Conservation (phyloP, 2,888 invertebrate species). For the Callyntrura sp. region DNA sequence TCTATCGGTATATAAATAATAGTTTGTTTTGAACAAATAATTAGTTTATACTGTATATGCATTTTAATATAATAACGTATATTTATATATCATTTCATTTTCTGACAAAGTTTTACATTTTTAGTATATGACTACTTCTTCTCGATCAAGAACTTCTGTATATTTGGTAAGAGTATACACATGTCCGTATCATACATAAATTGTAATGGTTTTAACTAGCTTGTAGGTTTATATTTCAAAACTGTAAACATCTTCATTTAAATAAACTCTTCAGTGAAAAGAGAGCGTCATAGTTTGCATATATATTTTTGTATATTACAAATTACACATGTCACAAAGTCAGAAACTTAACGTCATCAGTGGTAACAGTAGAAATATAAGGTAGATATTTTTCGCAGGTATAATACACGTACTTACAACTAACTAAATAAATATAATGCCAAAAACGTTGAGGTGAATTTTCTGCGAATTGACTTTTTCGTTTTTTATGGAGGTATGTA, state of each 20-base stretch:
- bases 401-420: too few relatives aligned
- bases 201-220: not conserved
- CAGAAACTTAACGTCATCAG: not conserved
- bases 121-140: constrained; percentile 25
- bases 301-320: constrained; percentile 18
- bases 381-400: not conserved
- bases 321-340: constrained; percentile 23
- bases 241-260: not conserved
- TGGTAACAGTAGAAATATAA: not conserved
- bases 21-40: constrained; percentile 29
- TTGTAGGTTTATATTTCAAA: not conserved
- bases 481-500: too few relatives aligned
- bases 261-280: constrained; percentile 36
- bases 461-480: not conserved
- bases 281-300: constrained; percentile 32
- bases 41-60: constrained; percentile 1
- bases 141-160: not conserved
- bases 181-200: not conserved
- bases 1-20: constrained; percentile 25
- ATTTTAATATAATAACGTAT: constrained; percentile 1
- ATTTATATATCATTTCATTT: not conserved
- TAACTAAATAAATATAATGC: not conserved
- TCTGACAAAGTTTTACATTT: not conserved
- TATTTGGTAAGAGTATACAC: not conserved
- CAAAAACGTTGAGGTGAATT: not conserved